A percentile compares a stretch with the other conserved stretches of the same genome.
Evolutionary conservation across 2,888 invertebrate species (phyloP).

Genomic region (Meiosimyza decipiens): DNA sequence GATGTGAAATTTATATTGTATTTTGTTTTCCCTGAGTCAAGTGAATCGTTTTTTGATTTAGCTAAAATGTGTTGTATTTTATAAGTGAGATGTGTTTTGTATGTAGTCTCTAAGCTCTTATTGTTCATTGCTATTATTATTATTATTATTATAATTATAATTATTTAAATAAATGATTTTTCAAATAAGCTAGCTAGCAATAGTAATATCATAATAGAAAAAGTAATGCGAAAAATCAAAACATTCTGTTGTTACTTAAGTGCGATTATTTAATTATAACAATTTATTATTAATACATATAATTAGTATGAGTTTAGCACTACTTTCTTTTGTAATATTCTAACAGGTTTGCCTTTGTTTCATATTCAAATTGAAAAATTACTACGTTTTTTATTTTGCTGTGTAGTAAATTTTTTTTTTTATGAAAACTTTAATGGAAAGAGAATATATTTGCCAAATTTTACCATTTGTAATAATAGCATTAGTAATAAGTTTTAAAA

Average conservation of each 20-base stretch:
- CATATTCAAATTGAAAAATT: background rate
- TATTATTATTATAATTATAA: too few species aligned
- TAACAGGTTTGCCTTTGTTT: constrained; percentile 7
- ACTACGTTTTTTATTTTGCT: constrained; percentile 22
- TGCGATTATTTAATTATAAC: constrained; percentile 28
- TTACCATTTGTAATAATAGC: constrained; percentile 10
- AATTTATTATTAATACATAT: background rate
- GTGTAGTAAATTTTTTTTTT: constrained; percentile 11
- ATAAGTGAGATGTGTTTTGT: too few species aligned
- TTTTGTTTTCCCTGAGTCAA: too few species aligned
- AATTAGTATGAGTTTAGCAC: constrained; percentile 23
- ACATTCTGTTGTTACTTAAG: constrained; percentile 22
- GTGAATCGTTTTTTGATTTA: too few species aligned
- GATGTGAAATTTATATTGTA: too few species aligned
- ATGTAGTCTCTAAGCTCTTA: too few species aligned
- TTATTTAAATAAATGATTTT: too few species aligned
- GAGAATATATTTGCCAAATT: constrained; percentile 31
- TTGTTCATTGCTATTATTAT: too few species aligned
- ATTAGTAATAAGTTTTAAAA: constrained; percentile 11
- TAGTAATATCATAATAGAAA: background rate
- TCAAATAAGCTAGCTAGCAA: background rate
- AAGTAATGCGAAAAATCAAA: background rate
- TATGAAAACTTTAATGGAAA: constrained; percentile 9
- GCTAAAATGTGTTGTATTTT: too few species aligned
- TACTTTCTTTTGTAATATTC: constrained; percentile 8